phyloP scores from a whole-genome alignment of 2,113 vertebrate species.

The Colaptes auratus region DNA sequence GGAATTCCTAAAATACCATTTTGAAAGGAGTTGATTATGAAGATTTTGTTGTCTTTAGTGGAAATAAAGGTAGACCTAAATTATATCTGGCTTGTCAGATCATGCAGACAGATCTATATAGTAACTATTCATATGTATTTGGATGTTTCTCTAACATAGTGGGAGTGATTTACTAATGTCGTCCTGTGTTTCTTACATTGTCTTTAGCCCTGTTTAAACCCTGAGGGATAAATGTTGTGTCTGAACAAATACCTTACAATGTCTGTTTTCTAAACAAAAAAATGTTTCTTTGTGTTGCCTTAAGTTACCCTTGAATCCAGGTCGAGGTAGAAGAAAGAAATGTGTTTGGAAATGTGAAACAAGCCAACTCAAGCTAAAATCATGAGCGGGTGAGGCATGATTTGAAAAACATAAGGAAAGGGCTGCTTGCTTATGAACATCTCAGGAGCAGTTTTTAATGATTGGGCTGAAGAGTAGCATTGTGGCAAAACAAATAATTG shows the following conservation, averaged over 20 bases:
- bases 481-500: neutral
- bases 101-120: neutral
- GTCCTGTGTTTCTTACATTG: neutral
- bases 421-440: neutral
- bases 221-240: neutral
- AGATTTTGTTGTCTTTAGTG: neutral
- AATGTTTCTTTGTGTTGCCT: slow-evolving; percentile 6
- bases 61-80: neutral
- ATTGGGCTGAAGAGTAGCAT: neutral
- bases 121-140: neutral
- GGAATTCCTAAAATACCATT: neutral
- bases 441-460: neutral
- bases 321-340: neutral
- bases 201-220: neutral
- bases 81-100: neutral
- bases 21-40: neutral
- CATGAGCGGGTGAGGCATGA: neutral
- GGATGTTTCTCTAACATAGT: neutral
- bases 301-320: neutral
- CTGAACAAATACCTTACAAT: slow-evolving; percentile 1
- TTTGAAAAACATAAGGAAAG: neutral
- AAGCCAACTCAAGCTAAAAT: neutral
- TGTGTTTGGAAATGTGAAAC: neutral
- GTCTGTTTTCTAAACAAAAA: neutral
- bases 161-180: neutral